Evolutionary conservation across 2,113 vertebrate genomes (phyloP), one percentile per base, ranked within the genome.

Genomic region (Cyanoderma ruficeps): DNA sequence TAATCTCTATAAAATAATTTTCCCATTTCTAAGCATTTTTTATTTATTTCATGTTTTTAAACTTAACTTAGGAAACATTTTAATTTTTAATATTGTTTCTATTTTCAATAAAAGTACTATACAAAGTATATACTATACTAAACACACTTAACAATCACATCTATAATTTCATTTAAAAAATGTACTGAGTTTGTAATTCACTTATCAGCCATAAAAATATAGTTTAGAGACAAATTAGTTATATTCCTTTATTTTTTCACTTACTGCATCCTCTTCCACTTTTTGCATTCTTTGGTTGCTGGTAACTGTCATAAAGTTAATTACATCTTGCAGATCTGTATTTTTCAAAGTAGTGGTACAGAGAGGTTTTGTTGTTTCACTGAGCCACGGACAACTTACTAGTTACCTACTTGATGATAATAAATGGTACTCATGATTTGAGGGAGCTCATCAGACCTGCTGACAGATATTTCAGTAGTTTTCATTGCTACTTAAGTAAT

Each of bases 281-380:
- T 90, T 61, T 68, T 63, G 22, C 22, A 16, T 53, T 75, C 4
- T 59, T 71, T 61, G 42, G 10, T n/a, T 78, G 17, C 23, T 46
- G 3, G 4, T 80, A 47, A 33, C 6, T 7, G 27, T 44, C 15
- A 17, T 74, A 17, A 74, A 77, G 16, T 74, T 47, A 42, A 56
- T 60, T 57, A n/a, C 6, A 23, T 35, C 7, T 74, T 42, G 15
- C 30, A 78, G 35, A 53, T 37, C 13, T 31, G 11, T 53, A 16
- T 61, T 89, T 93, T 39, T 72, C 11, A 46, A 60, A 44, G 8
- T 19, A 46, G 15, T 10, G 3, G 7, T 55, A 83, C 0, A 23
- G 9, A 1, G 1, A 8, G 1, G 0, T 11, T 50, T 70, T 1
- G 25, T 67, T 42, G 16, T 64, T 61, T 28, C 19, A 23, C 10